Percentiles rank a stretch among this genome's conserved stretches.
phyloP scores from a whole-genome alignment of 1,140 invertebrate species.

The Drosophila trapezifrons region DNA sequence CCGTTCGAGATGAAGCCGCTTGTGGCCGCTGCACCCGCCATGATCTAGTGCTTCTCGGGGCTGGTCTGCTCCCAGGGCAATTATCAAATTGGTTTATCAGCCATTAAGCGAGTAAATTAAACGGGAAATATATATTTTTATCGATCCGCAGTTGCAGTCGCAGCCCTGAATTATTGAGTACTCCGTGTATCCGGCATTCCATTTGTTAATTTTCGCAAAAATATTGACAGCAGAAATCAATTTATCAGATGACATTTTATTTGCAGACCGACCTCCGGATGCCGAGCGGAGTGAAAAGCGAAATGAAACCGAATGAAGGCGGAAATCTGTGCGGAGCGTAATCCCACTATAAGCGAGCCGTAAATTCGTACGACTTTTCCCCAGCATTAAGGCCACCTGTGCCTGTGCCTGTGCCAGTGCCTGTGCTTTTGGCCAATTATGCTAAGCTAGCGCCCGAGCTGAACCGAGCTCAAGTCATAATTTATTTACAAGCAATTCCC shows the following conservation, averaged over 20 bases:
- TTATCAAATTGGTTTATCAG: slow-evolving; percentile 44
- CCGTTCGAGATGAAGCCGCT: slow-evolving; percentile 54
- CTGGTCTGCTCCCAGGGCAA: slow-evolving; percentile 17
- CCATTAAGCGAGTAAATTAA: slow-evolving; percentile 46
- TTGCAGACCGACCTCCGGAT: slow-evolving; percentile 6
- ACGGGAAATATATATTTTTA: slow-evolving; percentile 39
- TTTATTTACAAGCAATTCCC: slow-evolving; percentile 54
- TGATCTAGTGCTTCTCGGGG: slow-evolving; percentile 16
- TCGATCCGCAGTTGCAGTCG: slow-evolving; percentile 23
- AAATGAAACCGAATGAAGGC: background rate
- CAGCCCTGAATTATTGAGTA: slow-evolving; percentile 38
- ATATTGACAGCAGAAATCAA: slow-evolving; percentile 40
- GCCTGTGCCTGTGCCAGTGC: background rate
- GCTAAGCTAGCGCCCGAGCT: slow-evolving; percentile 33
- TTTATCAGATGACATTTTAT: slow-evolving; percentile 27
- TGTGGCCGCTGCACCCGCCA: slow-evolving; percentile 35
- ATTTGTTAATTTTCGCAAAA: slow-evolving; percentile 34
- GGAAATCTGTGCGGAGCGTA: background rate
- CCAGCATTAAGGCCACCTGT: slow-evolving; percentile 10
- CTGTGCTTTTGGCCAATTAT: slow-evolving; percentile 16
- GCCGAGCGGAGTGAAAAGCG: background rate
- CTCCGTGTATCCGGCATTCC: slow-evolving; percentile 11
- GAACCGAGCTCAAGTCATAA: slow-evolving; percentile 45
- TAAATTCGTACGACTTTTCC: background rate
- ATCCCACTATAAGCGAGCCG: slow-evolving; percentile 8